phyloP scores from a whole-genome alignment of 64 coral and sea anemone genomes.

The Anthopleura sola region DNA sequence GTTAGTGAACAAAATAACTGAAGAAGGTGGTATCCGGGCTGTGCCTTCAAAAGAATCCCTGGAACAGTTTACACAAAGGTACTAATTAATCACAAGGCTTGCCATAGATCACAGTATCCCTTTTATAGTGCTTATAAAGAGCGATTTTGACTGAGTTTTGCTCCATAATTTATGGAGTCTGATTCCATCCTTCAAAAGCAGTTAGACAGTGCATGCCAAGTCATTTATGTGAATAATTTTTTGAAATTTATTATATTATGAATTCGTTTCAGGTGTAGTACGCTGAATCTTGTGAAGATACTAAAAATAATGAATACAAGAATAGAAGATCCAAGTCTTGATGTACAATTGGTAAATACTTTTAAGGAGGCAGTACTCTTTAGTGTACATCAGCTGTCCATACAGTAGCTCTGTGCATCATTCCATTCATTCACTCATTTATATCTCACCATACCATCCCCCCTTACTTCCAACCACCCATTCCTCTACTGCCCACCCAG shows the following conservation, averaged over 20 bases:
- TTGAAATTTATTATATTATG: too few species aligned
- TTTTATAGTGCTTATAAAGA: too few species aligned
- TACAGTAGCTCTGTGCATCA: too few species aligned
- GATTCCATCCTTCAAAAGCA: too few species aligned
- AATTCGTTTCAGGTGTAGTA: background rate
- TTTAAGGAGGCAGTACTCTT: background rate
- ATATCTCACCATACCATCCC: too few species aligned
- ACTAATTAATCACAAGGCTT: background rate
- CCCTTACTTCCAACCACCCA: too few species aligned
- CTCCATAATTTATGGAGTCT: too few species aligned
- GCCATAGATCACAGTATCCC: background rate
- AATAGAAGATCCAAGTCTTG: background rate
- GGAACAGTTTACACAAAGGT: slow-evolving; percentile 57
- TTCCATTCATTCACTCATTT: too few species aligned
- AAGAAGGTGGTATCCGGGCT: slow-evolving; percentile 46
- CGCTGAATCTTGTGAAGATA: slow-evolving; percentile 3
- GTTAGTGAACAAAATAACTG: slow-evolving; percentile 52
- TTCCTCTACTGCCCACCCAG: too few species aligned
- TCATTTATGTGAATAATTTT: too few species aligned
- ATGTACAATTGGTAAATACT: background rate
- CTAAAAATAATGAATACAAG: slow-evolving; percentile 20
- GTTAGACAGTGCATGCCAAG: too few species aligned
- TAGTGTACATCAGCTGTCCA: background rate
- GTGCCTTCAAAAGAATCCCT: slow-evolving; percentile 56
- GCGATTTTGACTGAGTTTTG: too few species aligned